Evolutionary conservation across 1,140 invertebrate genomes (phyloP).

Genomic region (Polypedilum vanderplanki): DNA sequence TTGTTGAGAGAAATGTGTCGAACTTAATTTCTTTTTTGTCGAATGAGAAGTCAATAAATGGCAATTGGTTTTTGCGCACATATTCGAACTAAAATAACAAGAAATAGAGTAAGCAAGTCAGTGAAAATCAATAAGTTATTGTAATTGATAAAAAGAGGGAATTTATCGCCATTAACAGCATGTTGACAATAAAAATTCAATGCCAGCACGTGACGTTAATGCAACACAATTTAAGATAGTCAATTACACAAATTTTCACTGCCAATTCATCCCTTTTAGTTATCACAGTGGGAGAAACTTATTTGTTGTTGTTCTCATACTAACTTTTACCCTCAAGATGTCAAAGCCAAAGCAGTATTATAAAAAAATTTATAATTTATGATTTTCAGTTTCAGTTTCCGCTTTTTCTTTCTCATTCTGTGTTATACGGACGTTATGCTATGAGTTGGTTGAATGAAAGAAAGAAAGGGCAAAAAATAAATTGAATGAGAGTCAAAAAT

Average conservation of each 20-base stretch:
- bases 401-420: not conserved
- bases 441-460: not conserved
- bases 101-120: too few species aligned
- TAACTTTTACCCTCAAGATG: not conserved
- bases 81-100: too few species aligned
- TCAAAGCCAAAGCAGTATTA: not conserved
- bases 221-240: conserved; percentile 13
- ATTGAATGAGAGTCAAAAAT: not conserved
- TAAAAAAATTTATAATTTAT: conserved; percentile 8
- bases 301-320: not conserved
- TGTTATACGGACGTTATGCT: not conserved
- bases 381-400: conserved; percentile 17
- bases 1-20: conserved; percentile 11
- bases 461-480: not conserved
- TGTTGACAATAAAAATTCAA: conserved; percentile 19
- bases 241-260: conserved; percentile 19
- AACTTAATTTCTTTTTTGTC: not conserved
- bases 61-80: not conserved
- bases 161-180: conserved; percentile 12
- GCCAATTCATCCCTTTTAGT: conserved; percentile 16
- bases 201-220: not conserved
- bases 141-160: too few species aligned
- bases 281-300: not conserved
- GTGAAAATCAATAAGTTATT: too few species aligned
- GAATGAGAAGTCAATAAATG: not conserved